Evolutionary conservation across 2,888 invertebrate species (phyloP).

Genomic region (Leptura quadrifasciata): DNA sequence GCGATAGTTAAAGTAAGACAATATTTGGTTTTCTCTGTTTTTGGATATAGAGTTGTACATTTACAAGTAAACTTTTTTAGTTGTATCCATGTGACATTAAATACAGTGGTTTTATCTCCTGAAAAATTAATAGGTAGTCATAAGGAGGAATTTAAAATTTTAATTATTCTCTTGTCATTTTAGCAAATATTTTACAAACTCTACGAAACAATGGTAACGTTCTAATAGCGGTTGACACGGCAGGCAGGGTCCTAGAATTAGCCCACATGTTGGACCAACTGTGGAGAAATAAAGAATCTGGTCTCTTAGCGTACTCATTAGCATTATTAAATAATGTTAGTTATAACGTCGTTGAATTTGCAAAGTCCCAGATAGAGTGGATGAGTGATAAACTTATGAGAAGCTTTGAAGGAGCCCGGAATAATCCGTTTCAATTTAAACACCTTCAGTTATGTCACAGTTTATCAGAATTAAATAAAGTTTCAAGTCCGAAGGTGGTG

Average conservation of each 20-base stretch:
- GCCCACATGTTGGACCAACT: constrained; percentile 97
- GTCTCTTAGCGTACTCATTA: constrained; percentile 94
- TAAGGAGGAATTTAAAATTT: no score
- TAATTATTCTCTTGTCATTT: constrained; percentile 45
- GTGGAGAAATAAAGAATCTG: constrained; percentile 97
- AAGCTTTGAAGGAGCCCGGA: constrained; percentile 89
- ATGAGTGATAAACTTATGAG: constrained; percentile 99
- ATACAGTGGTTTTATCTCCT: no score
- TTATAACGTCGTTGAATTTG: constrained; percentile 98
- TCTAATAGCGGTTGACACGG: constrained; percentile 96
- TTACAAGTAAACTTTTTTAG: no score
- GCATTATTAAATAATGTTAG: constrained; percentile 96
- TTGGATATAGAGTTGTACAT: no score
- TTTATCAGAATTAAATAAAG: constrained; percentile 87
- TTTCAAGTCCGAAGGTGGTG: constrained; percentile 95
- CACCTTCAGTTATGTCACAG: constrained; percentile 96
- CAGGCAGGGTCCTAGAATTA: constrained; percentile 95
- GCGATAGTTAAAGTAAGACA: no score
- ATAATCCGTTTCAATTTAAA: constrained; percentile 88
- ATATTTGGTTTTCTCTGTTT: no score
- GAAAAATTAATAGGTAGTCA: no score
- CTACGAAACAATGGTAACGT: constrained; percentile 96
- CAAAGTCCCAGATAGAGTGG: constrained; percentile 99
- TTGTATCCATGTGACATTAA: no score
- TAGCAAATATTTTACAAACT: constrained; percentile 94